phyloP scores from a whole-genome alignment of 1,140 invertebrate species.

The Leptinotarsa undecemlineata region DNA sequence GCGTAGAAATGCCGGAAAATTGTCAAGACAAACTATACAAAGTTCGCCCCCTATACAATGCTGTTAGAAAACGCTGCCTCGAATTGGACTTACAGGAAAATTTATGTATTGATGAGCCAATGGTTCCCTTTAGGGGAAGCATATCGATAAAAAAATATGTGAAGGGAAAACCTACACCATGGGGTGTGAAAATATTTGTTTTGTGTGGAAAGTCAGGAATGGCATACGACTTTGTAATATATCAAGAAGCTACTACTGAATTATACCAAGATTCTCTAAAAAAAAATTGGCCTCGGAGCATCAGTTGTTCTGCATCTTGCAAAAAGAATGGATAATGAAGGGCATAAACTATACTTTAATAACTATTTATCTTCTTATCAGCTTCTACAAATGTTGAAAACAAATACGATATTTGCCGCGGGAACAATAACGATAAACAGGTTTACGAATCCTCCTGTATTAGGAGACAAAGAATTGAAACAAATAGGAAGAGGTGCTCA shows the following conservation, averaged over 20 bases:
- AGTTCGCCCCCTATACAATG: neutral
- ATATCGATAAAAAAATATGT: slow-evolving; percentile 29
- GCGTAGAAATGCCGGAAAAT: neutral
- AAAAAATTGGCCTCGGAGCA: slow-evolving; percentile 15
- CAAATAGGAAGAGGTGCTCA: neutral
- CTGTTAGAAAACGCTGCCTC: neutral
- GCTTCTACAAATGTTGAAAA: neutral
- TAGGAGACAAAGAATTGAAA: neutral
- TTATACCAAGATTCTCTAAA: neutral
- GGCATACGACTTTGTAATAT: slow-evolving; percentile 24
- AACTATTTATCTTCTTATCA: neutral
- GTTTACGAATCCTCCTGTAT: neutral
- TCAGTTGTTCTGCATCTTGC: slow-evolving; percentile 6
- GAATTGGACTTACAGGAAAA: neutral
- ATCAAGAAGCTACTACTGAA: slow-evolving; percentile 25
- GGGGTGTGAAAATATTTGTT: slow-evolving; percentile 29
- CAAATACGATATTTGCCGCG: neutral
- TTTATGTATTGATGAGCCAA: slow-evolving; percentile 7
- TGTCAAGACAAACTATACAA: neutral
- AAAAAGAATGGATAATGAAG: slow-evolving; percentile 16
- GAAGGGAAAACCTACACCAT: slow-evolving; percentile 24
- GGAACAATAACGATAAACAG: neutral
- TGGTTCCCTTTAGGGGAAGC: slow-evolving; percentile 1
- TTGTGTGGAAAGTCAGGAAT: slow-evolving; percentile 24
- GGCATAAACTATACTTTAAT: slow-evolving; percentile 4